Evolutionary conservation across 1,140 invertebrate species (phyloP).

Genomic region (Trichonephila clavata): DNA sequence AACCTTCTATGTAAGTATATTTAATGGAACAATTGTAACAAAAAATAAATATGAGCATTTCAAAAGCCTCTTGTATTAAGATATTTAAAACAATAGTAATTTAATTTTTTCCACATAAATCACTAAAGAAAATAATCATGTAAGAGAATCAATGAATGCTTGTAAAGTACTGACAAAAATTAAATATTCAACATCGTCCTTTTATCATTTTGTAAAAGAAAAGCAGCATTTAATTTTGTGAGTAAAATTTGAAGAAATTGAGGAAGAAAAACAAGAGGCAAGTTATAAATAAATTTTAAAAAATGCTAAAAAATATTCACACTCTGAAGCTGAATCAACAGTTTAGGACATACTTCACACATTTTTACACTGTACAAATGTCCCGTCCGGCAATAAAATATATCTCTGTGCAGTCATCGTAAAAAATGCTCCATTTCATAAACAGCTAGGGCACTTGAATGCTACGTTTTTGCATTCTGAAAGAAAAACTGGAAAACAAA

Average conservation of each 20-base stretch:
- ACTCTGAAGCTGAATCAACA: neutral
- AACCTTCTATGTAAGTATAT: too few relatives aligned
- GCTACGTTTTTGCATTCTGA: constrained; percentile 80
- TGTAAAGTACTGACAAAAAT: neutral
- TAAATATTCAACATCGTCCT: neutral
- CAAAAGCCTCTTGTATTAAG: too few relatives aligned
- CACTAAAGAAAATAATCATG: neutral
- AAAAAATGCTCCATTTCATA: constrained; percentile 17
- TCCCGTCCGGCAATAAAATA: neutral
- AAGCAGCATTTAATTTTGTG: neutral
- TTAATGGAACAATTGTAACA: too few relatives aligned
- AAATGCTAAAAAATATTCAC: neutral
- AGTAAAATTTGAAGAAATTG: neutral
- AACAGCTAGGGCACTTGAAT: constrained; percentile 61
- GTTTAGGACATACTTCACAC: constrained; percentile 2
- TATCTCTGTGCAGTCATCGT: neutral
- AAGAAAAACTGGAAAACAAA: constrained; percentile 80
- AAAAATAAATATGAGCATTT: too few relatives aligned
- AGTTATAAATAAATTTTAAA: neutral
- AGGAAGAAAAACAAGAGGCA: neutral
- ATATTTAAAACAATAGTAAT: too few relatives aligned
- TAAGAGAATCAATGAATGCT: neutral
- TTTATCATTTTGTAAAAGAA: neutral
- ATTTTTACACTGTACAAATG: constrained; percentile 62
- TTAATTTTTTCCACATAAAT: too few relatives aligned